Evolutionary conservation across 2,888 invertebrate genomes (phyloP), one percentile per base, ranked within the genome.

Genomic region (Acleris literana): DNA sequence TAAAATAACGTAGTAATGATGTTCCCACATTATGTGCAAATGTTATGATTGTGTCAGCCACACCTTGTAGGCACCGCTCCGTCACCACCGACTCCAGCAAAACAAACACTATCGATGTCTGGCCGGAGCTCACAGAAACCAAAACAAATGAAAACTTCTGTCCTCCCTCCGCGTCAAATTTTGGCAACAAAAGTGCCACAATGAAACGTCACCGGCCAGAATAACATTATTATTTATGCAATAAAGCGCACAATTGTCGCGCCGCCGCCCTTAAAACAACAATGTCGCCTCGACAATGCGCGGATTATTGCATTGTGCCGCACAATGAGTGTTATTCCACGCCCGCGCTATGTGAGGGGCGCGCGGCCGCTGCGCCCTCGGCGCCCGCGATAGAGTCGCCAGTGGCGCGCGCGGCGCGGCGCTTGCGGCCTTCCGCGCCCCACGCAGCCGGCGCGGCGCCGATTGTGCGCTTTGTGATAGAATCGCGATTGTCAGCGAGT

Each of bases 231-330:
- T 92, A 92, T 92, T 92, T 92, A 92, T 88, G 92, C 90, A 92
- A 92, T 92, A 92, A 91, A 91, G 88, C 88, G 84, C 79, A 84
- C 92, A 90, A 91, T 92, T 91, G 92, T 91, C 84, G 82, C 85
- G 82, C 82, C 84, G 85, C 77, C 91, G 86, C 89, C 91, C 92
- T 92, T 93, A 92, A 92, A 92, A 92, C 93, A 93, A 92, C 93
- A 93, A 93, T 93, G 93, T 90, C 86, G 85, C 85, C 78, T 86
- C 87, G 86, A 93, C 93, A 93, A 93, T 93, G 83, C 88, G 75
- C 86, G 89, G 93, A 93, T 93, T 93, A 93, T 92, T 93, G 92
- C 92, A 93, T 93, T 93, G 93, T 93, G 85, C 84, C 84, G 80
- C 85, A 92, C 90, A 92, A 90, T 90, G 87, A 76, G 80, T 80